Conservation (phyloP, 2,888 invertebrate genomes). For the Sepiola atlantica region DNA sequence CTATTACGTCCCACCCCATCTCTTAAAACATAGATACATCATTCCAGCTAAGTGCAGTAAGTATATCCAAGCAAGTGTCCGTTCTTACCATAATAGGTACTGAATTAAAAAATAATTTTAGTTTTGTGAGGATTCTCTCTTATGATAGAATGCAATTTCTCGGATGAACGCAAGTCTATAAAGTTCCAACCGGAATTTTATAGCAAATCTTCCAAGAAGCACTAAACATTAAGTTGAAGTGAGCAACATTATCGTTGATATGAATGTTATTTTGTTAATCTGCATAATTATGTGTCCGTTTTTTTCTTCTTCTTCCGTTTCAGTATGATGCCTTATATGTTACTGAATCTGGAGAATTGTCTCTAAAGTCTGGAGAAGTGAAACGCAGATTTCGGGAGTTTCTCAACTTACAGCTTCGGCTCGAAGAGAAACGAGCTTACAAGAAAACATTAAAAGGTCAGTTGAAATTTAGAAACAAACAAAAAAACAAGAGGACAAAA, state of each 20-base stretch:
- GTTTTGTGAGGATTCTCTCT: too few relatives aligned
- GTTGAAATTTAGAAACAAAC: neutral
- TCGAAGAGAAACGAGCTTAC: conserved; percentile 74
- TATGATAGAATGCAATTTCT: too few relatives aligned
- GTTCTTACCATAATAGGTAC: too few relatives aligned
- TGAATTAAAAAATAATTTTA: too few relatives aligned
- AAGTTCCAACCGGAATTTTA: neutral
- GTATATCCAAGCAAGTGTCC: too few relatives aligned
- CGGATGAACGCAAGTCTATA: too few relatives aligned
- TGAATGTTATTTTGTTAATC: neutral
- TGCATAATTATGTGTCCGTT: neutral
- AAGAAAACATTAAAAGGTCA: conserved; percentile 66
- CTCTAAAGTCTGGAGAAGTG: conserved; percentile 68
- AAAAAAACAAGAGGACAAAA: neutral
- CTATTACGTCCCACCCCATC: too few relatives aligned
- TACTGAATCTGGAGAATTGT: conserved; percentile 57
- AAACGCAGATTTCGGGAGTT: conserved; percentile 77
- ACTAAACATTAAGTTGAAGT: neutral
- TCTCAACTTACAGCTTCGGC: conserved; percentile 75
- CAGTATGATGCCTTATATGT: conserved; percentile 68
- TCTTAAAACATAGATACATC: too few relatives aligned
- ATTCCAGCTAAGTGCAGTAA: too few relatives aligned
- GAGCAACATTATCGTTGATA: neutral
- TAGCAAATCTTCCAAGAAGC: neutral
- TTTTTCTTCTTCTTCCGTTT: conserved; percentile 45